Evolutionary conservation across 2,888 invertebrate species (phyloP).

Genomic region (Meiosimyza decipiens): DNA sequence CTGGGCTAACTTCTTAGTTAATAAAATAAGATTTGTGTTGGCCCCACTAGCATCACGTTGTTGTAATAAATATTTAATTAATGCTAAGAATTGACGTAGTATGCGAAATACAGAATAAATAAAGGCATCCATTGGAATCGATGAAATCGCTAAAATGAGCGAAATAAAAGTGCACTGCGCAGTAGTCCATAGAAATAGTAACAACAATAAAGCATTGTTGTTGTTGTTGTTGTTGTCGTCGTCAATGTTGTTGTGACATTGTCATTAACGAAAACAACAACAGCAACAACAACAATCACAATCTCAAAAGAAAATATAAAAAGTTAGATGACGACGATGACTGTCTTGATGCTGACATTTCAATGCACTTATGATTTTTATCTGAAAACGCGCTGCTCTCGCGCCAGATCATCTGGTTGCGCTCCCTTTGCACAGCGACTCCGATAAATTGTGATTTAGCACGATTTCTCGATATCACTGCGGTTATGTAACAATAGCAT

Average conservation of each 20-base stretch:
- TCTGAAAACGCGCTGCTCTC: constrained; percentile 46
- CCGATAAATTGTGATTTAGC: constrained; percentile 52
- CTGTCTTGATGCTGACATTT: constrained; percentile 57
- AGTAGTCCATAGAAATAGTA: constrained; percentile 2
- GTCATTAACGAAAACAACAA: background rate
- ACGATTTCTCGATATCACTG: constrained; percentile 32
- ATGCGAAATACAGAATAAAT: constrained; percentile 31
- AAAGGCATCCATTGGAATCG: constrained; percentile 14
- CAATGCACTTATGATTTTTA: constrained; percentile 64
- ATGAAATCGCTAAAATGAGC: constrained; percentile 19
- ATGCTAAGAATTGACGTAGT: constrained; percentile 34
- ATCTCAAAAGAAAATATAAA: background rate
- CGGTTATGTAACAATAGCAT: constrained; percentile 5
- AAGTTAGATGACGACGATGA: background rate
- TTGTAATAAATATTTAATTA: constrained; percentile 36
- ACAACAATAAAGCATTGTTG: constrained; percentile 9
- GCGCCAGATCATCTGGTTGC: background rate
- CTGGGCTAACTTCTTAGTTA: too few species aligned
- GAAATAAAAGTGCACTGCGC: constrained; percentile 14
- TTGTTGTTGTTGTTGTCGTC: constrained; percentile 49
- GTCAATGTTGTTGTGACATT: background rate
- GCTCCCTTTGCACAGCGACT: constrained; percentile 52
- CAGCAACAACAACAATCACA: background rate
- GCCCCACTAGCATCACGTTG: constrained; percentile 55
- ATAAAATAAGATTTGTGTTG: background rate